Conservation (phyloP, 2,113 vertebrate genomes). For the Elaphurus davidianus region DNA sequence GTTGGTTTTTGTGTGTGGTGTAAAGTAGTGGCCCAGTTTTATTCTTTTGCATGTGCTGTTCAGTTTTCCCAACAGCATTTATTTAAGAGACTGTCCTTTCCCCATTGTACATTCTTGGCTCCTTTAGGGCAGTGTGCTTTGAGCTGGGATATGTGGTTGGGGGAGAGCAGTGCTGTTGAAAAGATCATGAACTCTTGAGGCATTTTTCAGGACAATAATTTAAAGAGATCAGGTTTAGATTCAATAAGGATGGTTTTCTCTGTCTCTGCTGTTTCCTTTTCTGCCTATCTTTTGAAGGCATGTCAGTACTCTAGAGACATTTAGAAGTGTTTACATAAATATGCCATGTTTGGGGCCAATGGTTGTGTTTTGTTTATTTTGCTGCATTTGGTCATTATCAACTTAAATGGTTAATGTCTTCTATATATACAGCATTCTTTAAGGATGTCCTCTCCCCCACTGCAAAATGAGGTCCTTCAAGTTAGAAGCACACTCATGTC, state of each 20-base stretch:
- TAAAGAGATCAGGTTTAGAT: neutral
- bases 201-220: neutral
- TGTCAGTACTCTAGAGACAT: neutral
- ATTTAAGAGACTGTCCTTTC: neutral
- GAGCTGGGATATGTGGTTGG: neutral
- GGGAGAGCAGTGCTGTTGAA: neutral
- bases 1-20: neutral
- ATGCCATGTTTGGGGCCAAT: neutral
- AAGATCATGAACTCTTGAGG: neutral
- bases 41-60: neutral
- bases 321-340: conserved; percentile 19
- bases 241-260: neutral
- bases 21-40: neutral
- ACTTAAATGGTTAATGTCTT: neutral
- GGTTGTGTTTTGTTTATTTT: conserved; percentile 7
- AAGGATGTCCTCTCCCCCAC: neutral
- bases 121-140: neutral
- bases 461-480: neutral
- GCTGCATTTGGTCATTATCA: neutral
- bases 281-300: neutral
- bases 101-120: neutral
- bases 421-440: neutral
- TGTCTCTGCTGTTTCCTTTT: neutral
- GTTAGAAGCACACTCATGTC: neutral
- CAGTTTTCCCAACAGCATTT: neutral